These are phyloP conservation scores for Volucella inanis DNA, from an alignment of 2,888 invertebrate species.

Conservation along the genomic window DNA sequence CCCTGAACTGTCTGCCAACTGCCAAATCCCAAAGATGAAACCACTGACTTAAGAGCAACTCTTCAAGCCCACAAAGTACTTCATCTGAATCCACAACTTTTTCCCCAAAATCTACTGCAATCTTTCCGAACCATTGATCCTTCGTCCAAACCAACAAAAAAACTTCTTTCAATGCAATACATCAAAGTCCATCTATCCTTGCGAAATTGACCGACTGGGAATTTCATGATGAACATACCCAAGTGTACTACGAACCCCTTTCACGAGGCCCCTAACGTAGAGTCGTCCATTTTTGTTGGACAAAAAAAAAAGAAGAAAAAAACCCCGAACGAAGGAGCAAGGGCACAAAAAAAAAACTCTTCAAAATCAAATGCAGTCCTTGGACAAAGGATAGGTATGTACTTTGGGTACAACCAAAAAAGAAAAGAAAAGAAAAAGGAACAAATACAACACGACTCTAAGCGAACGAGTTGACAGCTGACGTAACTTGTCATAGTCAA, in stretches of 20 bases:
- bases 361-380: conserved; percentile 72
- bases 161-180: conserved; percentile 62
- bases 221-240: conserved; percentile 74
- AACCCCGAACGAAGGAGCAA: conserved; percentile 23
- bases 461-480: conserved; percentile 74
- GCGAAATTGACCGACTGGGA: conserved; percentile 75
- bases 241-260: conserved; percentile 67
- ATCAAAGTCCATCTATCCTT: conserved; percentile 74
- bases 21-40: background rate
- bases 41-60: conserved; percentile 2
- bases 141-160: conserved; percentile 9
- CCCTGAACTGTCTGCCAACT: background rate
- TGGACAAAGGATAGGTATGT: conserved; percentile 61
- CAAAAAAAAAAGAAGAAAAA: conserved; percentile 11
- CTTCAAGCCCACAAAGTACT: conserved; percentile 8
- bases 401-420: conserved; percentile 23
- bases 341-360: conserved; percentile 9
- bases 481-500: conserved; percentile 75
- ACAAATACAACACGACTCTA: conserved; percentile 64
- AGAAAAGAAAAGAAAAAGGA: conserved; percentile 10
- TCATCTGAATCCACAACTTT: conserved; percentile 13
- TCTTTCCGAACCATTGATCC: conserved; percentile 6
- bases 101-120: conserved; percentile 28
- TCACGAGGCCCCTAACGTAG: conserved; percentile 25
- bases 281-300: background rate